Percentiles rank a stretch among this genome's conserved stretches.
These are phyloP conservation scores for Gymnoscopelus braueri DNA, from an alignment of 2,797 vertebrate species.

Conservation along the genomic window DNA sequence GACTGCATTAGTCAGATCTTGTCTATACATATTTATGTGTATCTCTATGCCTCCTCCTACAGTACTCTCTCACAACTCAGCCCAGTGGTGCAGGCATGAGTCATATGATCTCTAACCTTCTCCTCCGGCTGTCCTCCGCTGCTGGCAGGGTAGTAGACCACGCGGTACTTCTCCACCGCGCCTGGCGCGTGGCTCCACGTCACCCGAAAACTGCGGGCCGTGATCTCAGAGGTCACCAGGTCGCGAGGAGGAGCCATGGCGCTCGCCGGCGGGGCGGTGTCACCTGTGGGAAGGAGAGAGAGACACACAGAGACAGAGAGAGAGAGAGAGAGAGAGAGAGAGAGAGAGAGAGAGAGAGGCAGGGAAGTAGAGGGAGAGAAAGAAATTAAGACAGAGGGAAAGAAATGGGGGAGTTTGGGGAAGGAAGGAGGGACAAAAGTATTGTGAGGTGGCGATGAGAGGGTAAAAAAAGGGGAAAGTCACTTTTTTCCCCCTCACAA, in stretches of 20 bases:
- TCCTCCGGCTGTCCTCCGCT: conserved; percentile 92
- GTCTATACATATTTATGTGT: too few species aligned
- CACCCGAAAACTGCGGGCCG: conserved; percentile 91
- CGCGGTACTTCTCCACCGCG: conserved; percentile 93
- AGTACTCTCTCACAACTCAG: too few species aligned
- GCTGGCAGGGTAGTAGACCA: conserved; percentile 92
- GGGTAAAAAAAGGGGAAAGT: not conserved
- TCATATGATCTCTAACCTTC: conserved; percentile 75
- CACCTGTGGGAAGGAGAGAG: conserved; percentile 30
- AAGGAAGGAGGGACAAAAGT: not conserved
- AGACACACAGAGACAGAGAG: not conserved
- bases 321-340: not conserved
- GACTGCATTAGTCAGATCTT: too few species aligned
- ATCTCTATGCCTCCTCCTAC: too few species aligned
- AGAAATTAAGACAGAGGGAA: not conserved
- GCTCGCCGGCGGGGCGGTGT: conserved; percentile 41
- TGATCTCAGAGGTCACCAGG: conserved; percentile 89
- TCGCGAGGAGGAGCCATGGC: conserved; percentile 81
- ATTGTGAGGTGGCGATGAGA: not conserved
- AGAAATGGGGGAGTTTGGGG: not conserved
- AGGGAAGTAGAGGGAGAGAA: not conserved
- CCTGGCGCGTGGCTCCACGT: conserved; percentile 90
- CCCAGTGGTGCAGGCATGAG: too few species aligned
- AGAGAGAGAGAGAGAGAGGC: not conserved
- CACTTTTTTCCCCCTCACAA: too few species aligned